Evolutionary conservation across 2,888 invertebrate genomes (phyloP), one percentile per base, ranked within the genome.

Genomic region (Argynnis bischoffii): DNA sequence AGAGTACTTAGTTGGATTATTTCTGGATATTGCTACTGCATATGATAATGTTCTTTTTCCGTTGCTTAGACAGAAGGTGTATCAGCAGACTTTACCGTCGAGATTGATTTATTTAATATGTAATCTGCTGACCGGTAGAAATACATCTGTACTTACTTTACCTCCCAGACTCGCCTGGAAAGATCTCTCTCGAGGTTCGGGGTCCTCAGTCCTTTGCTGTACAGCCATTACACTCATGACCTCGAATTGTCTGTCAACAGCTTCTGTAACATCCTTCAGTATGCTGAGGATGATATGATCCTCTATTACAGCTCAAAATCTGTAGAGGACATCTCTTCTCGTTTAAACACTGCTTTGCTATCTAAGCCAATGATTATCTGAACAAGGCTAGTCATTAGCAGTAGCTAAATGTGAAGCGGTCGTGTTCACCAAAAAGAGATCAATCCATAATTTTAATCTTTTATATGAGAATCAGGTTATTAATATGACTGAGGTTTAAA

Each of bases 141-240:
- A 2, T 18, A 18, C 2, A 18, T 18, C 18, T 18, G 18, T 18
- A 18, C 18, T 18, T 18, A 18, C 18, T 18, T 31, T 31, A 31
- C 31, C 31, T 31, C 31, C 31, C 31, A 31, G 31, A 31, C 31
- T 31, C 6, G 31, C 3, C 31, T 31, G 31, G 31, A 31, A 31
- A 31, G 31, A 3, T 3, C 31, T 31, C 6, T 3, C 31, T 3
- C 3, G 3, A 31, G 31, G 31, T 6, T 31, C 31, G 31, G 31
- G 31, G 31, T 31, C 31, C 31, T 31, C 31, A 31, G 3, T n/a
- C 76, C 74, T 14, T 47, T 71, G 2, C 48, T 76, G 5, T 76
- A 71, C 41, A 72, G 41, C 31, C 41, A 75, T 1, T 76, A 75
- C 46, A 74, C 72, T 0, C 64, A 53, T n/a, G 72, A 74, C n/a